Percentiles rank a stretch among this genome's conserved stretches.
These are phyloP conservation scores for Mionectes macconnelli DNA, from an alignment of 2,113 vertebrate species.

Conservation along the genomic window DNA sequence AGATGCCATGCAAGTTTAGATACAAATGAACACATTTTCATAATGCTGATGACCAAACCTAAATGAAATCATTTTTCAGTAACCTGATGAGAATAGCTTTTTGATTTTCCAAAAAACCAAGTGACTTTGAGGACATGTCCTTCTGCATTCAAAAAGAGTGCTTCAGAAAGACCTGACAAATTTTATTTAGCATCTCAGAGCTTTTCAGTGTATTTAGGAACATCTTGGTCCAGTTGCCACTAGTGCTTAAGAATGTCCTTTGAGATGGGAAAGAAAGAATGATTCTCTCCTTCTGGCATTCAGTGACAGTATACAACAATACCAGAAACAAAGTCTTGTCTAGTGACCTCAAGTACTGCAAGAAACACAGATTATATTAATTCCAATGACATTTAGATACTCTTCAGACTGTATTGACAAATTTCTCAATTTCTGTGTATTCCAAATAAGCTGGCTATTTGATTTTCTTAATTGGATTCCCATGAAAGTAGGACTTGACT, in stretches of 20 bases:
- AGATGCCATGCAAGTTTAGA: background rate
- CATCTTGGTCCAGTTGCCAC: background rate
- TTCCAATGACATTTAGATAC: background rate
- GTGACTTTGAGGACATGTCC: background rate
- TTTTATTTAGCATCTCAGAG: background rate
- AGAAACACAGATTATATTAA: background rate
- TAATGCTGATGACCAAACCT: background rate
- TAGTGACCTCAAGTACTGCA: background rate
- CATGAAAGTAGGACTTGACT: background rate
- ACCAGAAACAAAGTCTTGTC: background rate
- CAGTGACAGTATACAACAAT: background rate
- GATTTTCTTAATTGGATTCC: conserved; percentile 5
- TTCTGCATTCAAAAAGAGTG: background rate
- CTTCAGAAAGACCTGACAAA: background rate
- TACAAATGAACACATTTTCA: background rate
- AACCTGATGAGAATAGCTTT: background rate
- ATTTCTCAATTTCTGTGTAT: conserved; percentile 15
- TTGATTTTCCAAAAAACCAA: conserved; percentile 5
- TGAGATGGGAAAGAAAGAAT: background rate
- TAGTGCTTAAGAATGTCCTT: background rate
- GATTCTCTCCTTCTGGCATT: background rate
- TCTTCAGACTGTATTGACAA: background rate
- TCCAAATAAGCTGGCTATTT: background rate
- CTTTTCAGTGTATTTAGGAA: background rate
- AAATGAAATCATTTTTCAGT: background rate